A percentile compares a stretch with the other conserved stretches of the same genome.
phyloP scores from a whole-genome alignment of 2,113 vertebrate genomes.

The Conger conger region DNA sequence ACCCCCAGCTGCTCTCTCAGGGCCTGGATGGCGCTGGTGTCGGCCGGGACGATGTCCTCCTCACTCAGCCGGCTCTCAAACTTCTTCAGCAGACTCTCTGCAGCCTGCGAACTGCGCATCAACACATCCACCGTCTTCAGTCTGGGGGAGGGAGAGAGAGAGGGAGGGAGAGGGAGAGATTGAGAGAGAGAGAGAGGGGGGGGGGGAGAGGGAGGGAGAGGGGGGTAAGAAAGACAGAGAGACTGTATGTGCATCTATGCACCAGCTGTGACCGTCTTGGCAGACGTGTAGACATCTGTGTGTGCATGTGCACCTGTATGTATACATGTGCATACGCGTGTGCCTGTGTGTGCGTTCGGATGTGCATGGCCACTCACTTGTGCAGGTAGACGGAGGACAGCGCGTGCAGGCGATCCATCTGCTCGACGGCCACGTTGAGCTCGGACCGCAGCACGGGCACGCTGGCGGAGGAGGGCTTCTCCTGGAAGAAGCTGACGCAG shows the following conservation, averaged over 20 bases:
- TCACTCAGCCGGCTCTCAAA: slow-evolving; percentile 90
- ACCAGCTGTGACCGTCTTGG: background rate
- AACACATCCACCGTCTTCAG: slow-evolving; percentile 86
- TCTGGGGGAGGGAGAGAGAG: too few species aligned
- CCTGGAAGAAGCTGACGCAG: slow-evolving; percentile 82
- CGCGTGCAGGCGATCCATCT: slow-evolving; percentile 78
- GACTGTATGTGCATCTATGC: too few species aligned
- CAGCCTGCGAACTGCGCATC: slow-evolving; percentile 78
- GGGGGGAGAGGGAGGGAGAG: background rate
- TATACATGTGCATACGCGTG: too few species aligned
- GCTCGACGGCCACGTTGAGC: slow-evolving; percentile 81
- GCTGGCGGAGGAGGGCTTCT: slow-evolving; percentile 80
- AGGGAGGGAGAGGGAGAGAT: too few species aligned
- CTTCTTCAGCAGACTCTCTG: slow-evolving; percentile 84
- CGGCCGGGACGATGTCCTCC: slow-evolving; percentile 86
- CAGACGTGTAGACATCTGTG: background rate
- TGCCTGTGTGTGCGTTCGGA: background rate
- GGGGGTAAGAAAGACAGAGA: background rate
- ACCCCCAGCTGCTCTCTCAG: slow-evolving; percentile 76
- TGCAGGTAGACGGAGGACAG: slow-evolving; percentile 86
- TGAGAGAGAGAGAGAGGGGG: background rate
- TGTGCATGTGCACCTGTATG: background rate
- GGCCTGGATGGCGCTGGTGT: slow-evolving; percentile 75
- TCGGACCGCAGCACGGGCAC: slow-evolving; percentile 78
- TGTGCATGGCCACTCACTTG: slow-evolving; percentile 73